Conservation (phyloP, 2,888 invertebrate species). For the Amphimallon solstitiale region DNA sequence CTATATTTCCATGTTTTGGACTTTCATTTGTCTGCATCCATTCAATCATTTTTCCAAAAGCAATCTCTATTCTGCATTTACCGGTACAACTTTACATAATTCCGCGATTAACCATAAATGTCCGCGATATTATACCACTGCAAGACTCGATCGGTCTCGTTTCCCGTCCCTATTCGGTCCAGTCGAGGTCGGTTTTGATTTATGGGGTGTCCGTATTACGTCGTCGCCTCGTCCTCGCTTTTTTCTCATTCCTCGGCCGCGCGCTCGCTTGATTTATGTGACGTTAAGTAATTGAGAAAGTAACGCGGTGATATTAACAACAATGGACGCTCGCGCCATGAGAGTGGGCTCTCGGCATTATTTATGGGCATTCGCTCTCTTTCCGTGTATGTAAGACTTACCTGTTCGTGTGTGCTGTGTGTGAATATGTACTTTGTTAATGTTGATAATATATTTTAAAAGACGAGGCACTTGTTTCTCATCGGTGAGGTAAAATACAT, state of each 20-base stretch:
- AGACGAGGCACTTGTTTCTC: no score
- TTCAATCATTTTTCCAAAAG: no score
- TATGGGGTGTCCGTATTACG: slow-evolving; percentile 21
- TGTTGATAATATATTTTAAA: not conserved
- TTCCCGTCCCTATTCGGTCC: not conserved
- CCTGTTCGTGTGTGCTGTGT: not conserved
- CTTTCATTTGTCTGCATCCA: no score
- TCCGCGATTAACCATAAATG: no score
- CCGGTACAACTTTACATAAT: no score
- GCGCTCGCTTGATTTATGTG: slow-evolving; percentile 20
- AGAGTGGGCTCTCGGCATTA: slow-evolving; percentile 22
- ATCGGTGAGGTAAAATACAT: no score
- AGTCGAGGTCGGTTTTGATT: slow-evolving; percentile 10
- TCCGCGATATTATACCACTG: no score
- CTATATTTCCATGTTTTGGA: not conserved
- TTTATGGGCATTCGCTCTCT: slow-evolving; percentile 17
- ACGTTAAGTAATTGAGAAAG: slow-evolving; percentile 31
- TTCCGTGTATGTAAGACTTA: not conserved
- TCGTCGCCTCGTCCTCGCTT: slow-evolving; percentile 22
- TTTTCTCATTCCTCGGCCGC: slow-evolving; percentile 9
- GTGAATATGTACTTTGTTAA: not conserved
- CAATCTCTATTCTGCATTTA: no score
- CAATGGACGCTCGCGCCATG: slow-evolving; percentile 15
- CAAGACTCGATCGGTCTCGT: no score
- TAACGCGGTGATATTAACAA: slow-evolving; percentile 28